Percentiles rank a stretch among this genome's conserved stretches.
phyloP scores from a whole-genome alignment of 2,113 vertebrate genomes.

The Coregonus clupeaformis region DNA sequence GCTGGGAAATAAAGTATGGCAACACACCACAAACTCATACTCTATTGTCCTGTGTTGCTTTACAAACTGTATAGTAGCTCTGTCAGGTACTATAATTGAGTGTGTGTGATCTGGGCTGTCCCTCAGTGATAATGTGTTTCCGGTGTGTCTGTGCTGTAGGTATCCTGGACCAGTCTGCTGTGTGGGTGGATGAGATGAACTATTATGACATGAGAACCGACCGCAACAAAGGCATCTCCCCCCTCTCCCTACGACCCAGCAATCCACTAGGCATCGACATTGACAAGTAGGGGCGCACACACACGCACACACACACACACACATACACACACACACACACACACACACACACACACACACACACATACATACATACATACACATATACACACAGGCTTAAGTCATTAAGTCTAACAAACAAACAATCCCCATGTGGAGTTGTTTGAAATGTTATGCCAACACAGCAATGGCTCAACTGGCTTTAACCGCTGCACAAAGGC shows the following conservation, averaged over 20 bases:
- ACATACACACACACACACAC: not conserved
- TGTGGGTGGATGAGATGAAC: slow-evolving; percentile 98
- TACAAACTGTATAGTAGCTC: not conserved
- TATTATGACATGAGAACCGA: slow-evolving; percentile 94
- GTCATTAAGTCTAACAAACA: slow-evolving; percentile 61
- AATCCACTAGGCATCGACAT: slow-evolving; percentile 94
- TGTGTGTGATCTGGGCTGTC: not conserved
- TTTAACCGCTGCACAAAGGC: slow-evolving; percentile 44
- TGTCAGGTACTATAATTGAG: slow-evolving; percentile 11
- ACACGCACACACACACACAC: too few species aligned
- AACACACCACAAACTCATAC: too few species aligned
- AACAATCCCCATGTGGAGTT: slow-evolving; percentile 60
- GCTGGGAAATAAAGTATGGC: not conserved
- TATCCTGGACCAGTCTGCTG: slow-evolving; percentile 97
- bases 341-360: not conserved
- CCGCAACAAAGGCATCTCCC: slow-evolving; percentile 95
- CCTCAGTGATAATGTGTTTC: slow-evolving; percentile 5
- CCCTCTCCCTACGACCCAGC: slow-evolving; percentile 90
- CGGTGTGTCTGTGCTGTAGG: slow-evolving; percentile 71
- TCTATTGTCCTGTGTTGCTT: not conserved
- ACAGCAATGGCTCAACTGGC: slow-evolving; percentile 48
- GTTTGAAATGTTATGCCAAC: slow-evolving; percentile 64
- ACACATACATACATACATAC: not conserved
- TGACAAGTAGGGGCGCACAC: slow-evolving; percentile 87
- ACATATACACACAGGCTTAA: not conserved